A percentile compares a stretch with the other conserved stretches of the same genome.
Evolutionary conservation across 2,888 invertebrate species (phyloP).

Genomic region (Acronicta alni): DNA sequence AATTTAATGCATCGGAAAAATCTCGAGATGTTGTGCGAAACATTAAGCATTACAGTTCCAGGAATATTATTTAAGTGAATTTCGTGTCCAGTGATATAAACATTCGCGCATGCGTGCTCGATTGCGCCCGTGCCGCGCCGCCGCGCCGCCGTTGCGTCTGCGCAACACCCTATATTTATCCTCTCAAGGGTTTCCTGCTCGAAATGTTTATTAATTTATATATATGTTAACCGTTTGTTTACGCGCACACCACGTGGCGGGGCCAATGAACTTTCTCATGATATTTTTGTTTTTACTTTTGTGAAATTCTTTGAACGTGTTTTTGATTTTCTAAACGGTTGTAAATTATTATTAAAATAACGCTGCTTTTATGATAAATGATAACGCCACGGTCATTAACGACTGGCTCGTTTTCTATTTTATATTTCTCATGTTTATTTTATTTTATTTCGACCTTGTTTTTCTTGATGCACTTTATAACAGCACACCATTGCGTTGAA

Average conservation of each 20-base stretch:
- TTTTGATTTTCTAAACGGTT: conserved; percentile 52
- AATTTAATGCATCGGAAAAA: conserved; percentile 60
- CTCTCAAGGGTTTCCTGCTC: conserved; percentile 84
- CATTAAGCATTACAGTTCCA: conserved; percentile 59
- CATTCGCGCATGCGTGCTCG: conserved; percentile 72
- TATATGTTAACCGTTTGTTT: conserved; percentile 82
- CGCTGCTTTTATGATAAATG: conserved; percentile 21
- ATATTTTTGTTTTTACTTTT: conserved; percentile 69
- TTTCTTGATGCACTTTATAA: conserved; percentile 21
- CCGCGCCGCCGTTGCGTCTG: conserved; percentile 69
- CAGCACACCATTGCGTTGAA: conserved; percentile 13
- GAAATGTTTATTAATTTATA: conserved; percentile 84
- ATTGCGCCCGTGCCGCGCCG: conserved; percentile 65
- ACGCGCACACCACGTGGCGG: conserved; percentile 79
- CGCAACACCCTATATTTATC: conserved; percentile 83
- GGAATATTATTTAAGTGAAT: conserved; percentile 66
- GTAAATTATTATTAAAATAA: conserved; percentile 38
- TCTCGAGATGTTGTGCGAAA: conserved; percentile 52
- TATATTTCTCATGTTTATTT: conserved; percentile 21
- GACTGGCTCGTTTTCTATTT: conserved; percentile 13
- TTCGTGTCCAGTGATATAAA: conserved; percentile 79
- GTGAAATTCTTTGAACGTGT: conserved; percentile 62
- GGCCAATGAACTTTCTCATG: conserved; percentile 74
- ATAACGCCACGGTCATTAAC: conserved; percentile 31
- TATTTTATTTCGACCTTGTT: conserved; percentile 11